A percentile compares a stretch with the other conserved stretches of the same genome.
phyloP scores from a whole-genome alignment of 2,888 invertebrate species.

The Mamestra brassicae region DNA sequence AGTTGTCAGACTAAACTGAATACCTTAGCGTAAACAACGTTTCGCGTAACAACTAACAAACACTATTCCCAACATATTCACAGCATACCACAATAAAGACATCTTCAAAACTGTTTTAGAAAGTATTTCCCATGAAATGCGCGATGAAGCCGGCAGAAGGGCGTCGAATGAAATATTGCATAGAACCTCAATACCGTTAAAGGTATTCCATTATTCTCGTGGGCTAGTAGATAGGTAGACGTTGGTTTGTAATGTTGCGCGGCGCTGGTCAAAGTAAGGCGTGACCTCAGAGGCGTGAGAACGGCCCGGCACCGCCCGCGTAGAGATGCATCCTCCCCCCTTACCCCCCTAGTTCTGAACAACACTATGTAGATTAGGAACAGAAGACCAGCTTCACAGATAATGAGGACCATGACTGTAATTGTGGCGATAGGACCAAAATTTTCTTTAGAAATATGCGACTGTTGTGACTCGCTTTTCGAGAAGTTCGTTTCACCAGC shows the following conservation, averaged over 20 bases:
- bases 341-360: slow-evolving; percentile 50
- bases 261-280: slow-evolving; percentile 88
- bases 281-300: slow-evolving; percentile 90
- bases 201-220: slow-evolving; percentile 80
- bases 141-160: slow-evolving; percentile 52
- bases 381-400: slow-evolving; percentile 21
- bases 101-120: slow-evolving; percentile 60
- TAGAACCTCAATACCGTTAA: slow-evolving; percentile 81
- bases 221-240: slow-evolving; percentile 55
- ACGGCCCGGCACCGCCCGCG: slow-evolving; percentile 80
- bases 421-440: background rate
- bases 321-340: slow-evolving; percentile 67
- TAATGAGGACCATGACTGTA: background rate
- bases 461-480: background rate
- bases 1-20: background rate
- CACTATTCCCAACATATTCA: slow-evolving; percentile 18
- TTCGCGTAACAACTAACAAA: background rate
- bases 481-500: too few species aligned
- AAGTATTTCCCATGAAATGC: slow-evolving; percentile 66
- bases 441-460: background rate
- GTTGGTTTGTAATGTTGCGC: slow-evolving; percentile 74
- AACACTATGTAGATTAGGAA: slow-evolving; percentile 23
- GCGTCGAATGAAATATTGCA: slow-evolving; percentile 75
- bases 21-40: background rate
- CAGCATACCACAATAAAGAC: slow-evolving; percentile 30